phyloP scores from a whole-genome alignment of 2,113 vertebrate genomes.

The Mus pahari region DNA sequence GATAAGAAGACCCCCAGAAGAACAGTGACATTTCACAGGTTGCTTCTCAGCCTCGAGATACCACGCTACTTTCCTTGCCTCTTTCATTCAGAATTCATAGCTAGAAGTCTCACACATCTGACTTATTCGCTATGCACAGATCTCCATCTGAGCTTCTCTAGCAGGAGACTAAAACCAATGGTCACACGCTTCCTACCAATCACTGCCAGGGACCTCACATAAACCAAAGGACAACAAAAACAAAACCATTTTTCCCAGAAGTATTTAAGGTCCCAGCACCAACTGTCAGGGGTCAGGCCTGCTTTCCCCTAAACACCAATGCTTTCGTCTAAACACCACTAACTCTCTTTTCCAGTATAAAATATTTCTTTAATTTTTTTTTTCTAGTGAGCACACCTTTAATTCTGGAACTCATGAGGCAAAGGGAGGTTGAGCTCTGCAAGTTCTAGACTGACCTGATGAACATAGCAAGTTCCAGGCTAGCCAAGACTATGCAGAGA shows the following conservation, averaged over 20 bases:
- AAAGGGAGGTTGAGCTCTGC: background rate
- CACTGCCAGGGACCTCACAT: background rate
- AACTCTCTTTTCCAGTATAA: background rate
- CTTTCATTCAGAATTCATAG: background rate
- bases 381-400: background rate
- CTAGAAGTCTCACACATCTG: background rate
- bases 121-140: background rate
- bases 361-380: background rate
- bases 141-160: background rate
- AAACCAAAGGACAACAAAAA: background rate
- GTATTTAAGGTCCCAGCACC: background rate
- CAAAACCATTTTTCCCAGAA: slow-evolving; percentile 24
- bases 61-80: background rate
- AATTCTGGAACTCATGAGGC: background rate
- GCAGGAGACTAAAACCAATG: background rate
- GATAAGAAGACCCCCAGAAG: background rate
- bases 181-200: background rate
- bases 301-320: background rate
- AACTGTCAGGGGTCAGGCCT: background rate
- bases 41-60: background rate
- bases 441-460: background rate
- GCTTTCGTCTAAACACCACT: background rate
- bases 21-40: background rate
- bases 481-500: background rate
- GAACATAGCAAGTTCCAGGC: background rate